Base-by-base conservation (phyloP, 2,888 invertebrate species). In the Tiphia femorata region DNA sequence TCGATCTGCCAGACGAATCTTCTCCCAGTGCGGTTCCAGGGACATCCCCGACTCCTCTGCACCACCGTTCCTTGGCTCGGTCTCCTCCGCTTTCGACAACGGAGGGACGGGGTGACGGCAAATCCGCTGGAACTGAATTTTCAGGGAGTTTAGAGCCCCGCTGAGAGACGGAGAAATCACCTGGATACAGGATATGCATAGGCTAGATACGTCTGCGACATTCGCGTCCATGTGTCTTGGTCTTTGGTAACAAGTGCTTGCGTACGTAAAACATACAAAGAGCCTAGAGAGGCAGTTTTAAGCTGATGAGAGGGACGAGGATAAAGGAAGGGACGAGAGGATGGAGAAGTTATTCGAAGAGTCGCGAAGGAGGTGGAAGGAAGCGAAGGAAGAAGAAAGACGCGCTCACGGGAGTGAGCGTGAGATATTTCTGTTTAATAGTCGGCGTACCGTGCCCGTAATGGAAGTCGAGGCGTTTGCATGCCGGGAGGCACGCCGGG, bases 381-480 rank as follows among this genome's bases (percentile, higher is more conserved):
- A 17, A 16, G 10, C 19, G 25, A 20, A 17, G 29, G 27, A 37
- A 27, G 12, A 10, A 19, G 16, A 37, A 16, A 30, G 20, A 16
- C 25, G 21, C 21, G 33, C n/a, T n/a, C n/a, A 10, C 21, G 19
- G 8, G 51, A 48, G 46, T 57, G 56, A 51, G 48, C 49, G 63
- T 47, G 44, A 64, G 69, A 72, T 73, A 69, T 72, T 72, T 67
- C 72, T 73, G 74, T 73, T 76, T 75, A 76, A 73, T 37, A 37
- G 19, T 23, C 51, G 27, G n/a, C 40, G 40, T 44, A 8, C 44
- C 41, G 29, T 35, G 33, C 37, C 43, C 20, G 17, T 51, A 51
- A 12, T 23, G 27, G 72, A 71, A 73, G 64, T 62, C 62, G 61
- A 58, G 67, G 67, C 58, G 64, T 67, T 75, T 73, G 65, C 70